phyloP scores from a whole-genome alignment of 2,797 vertebrate species.

The Distichodus sexfasciatus region DNA sequence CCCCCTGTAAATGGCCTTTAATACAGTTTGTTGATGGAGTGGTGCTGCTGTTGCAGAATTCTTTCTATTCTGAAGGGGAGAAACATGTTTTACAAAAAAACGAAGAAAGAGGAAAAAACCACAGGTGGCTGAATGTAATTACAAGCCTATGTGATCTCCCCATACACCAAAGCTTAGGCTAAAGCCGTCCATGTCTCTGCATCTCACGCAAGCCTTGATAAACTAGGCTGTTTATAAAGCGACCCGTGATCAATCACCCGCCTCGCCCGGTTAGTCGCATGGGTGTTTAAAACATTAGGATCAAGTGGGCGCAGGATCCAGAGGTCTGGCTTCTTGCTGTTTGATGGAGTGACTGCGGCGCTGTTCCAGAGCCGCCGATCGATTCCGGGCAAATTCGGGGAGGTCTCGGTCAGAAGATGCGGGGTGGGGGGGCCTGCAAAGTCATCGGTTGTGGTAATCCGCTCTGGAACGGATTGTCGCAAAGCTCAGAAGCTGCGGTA shows the following conservation, averaged over 20 bases:
- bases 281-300: slow-evolving; percentile 42
- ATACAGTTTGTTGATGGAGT: slow-evolving; percentile 60
- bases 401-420: slow-evolving; percentile 32
- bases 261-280: slow-evolving; percentile 40
- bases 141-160: slow-evolving; percentile 30
- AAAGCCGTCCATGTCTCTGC: slow-evolving; percentile 38
- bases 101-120: slow-evolving; percentile 35
- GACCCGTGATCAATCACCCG: slow-evolving; percentile 55
- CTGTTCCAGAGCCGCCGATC: slow-evolving; percentile 43
- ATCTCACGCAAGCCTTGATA: slow-evolving; percentile 52
- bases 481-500: slow-evolving; percentile 32
- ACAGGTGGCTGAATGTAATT: slow-evolving; percentile 65
- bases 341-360: slow-evolving; percentile 20
- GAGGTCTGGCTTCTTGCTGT: slow-evolving; percentile 15
- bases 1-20: slow-evolving; percentile 67
- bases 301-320: slow-evolving; percentile 14
- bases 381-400: slow-evolving; percentile 30
- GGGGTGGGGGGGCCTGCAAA: slow-evolving; percentile 29
- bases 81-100: slow-evolving; percentile 44
- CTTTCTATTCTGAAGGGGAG: slow-evolving; percentile 43
- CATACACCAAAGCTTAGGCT: slow-evolving; percentile 17
- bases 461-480: slow-evolving; percentile 2
- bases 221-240: slow-evolving; percentile 61
- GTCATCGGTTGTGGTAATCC: slow-evolving; percentile 16
- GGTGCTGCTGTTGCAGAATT: slow-evolving; percentile 55